Evolutionary conservation across 2,888 invertebrate species (phyloP), one percentile per base, ranked within the genome.

Genomic region (Diadegma fenestrale): DNA sequence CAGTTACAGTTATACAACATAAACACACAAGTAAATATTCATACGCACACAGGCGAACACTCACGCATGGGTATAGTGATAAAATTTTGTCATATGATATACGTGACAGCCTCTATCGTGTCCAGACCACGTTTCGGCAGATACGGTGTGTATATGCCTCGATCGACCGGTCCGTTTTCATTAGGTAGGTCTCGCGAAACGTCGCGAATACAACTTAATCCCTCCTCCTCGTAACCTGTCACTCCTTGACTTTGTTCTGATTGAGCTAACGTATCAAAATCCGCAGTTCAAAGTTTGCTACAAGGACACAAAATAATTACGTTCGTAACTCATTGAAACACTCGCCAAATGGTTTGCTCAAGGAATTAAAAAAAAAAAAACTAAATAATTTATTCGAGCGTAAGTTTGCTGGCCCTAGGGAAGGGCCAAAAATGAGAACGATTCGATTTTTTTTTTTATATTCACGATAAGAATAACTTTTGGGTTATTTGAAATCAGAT

Each of bases 141-240:
- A 54, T 69, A 76, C 26, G 33, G 17, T 30, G 17, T 43, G 37
- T 54, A 45, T 41, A 58, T 14, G 22, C 58, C 14, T 45, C 7
- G 69, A 71, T 75, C 63, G 48, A 73, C 54, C 78, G 78, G 69
- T 85, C 75, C 72, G 69, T 85, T 85, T 85, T 85, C 85, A 85
- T 85, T 82, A 85, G 78, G 48, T 33, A 14, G 33, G 1, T 45
- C n/a, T n/a, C 33, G 26, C 75, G 58, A 79, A 79, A 77, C 78
- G 69, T 85, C 78, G 54, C 51, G 69, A 19, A 79, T 61, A 81
- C 43, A 75, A 64, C n/a, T n/a, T 58, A 43, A 73, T 30, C 26
- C 37, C 33, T 61, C 64, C 51, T n/a, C 17, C 26, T 7, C 26
- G 26, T 22, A 26, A 41, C 61, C 63, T 54, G 79, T 19, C 79